A percentile compares a stretch with the other conserved stretches of the same genome.
These are phyloP conservation scores for Sitta carolinensis DNA, from an alignment of 2,797 vertebrate species.

Conservation along the genomic window DNA sequence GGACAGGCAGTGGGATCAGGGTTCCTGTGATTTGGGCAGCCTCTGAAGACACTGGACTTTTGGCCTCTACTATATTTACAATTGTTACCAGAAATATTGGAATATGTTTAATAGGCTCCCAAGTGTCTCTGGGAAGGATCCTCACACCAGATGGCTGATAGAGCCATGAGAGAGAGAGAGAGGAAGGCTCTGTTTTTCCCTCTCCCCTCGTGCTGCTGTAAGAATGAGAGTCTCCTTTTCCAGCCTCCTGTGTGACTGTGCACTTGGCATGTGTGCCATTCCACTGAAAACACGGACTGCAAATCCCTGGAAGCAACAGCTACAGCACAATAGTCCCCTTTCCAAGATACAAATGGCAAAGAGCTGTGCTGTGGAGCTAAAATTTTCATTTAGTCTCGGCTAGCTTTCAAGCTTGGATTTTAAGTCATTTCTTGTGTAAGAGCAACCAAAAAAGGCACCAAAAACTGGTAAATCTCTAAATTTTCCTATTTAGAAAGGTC, in stretches of 20 bases:
- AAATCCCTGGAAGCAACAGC: constrained; percentile 14
- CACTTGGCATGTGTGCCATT: neutral
- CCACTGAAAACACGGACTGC: neutral
- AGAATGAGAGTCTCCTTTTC: neutral
- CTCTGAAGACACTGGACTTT: neutral
- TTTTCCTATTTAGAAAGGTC: constrained; percentile 54
- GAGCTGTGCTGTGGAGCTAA: neutral
- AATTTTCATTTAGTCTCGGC: neutral
- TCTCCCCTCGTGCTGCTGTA: neutral
- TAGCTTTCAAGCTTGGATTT: constrained; percentile 5
- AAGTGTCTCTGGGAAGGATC: neutral
- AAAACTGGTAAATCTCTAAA: constrained; percentile 43
- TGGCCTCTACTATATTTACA: neutral
- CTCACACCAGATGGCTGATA: neutral
- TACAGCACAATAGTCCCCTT: neutral
- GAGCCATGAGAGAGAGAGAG: neutral
- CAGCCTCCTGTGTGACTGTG: neutral
- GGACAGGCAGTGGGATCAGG: neutral
- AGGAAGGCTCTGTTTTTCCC: neutral
- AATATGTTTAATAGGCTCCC: neutral
- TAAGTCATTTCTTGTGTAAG: constrained; percentile 18
- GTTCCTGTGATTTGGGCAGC: neutral
- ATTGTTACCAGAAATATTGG: neutral
- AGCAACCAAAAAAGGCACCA: constrained; percentile 23
- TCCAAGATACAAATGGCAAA: neutral